Percentiles rank a stretch among this genome's conserved stretches.
These are phyloP conservation scores for Nymphicus hollandicus DNA, from an alignment of 2,113 vertebrate genomes.

Conservation along the genomic window DNA sequence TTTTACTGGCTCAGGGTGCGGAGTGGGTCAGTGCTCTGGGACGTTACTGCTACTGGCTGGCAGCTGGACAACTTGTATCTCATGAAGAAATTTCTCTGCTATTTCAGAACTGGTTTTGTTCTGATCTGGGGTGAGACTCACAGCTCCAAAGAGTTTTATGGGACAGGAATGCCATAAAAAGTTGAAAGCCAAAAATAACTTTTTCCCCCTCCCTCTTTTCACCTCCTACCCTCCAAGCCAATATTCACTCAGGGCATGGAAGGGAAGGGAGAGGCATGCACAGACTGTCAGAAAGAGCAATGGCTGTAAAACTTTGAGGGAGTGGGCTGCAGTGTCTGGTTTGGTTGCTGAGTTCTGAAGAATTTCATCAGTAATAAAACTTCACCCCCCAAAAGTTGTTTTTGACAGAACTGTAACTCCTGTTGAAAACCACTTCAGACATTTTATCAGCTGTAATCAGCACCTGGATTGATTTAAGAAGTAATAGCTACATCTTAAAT, in stretches of 20 bases:
- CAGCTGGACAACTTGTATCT: background rate
- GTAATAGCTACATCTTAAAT: background rate
- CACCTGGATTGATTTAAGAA: background rate
- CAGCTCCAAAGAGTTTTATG: background rate
- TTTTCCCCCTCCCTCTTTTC: background rate
- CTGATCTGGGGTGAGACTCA: background rate
- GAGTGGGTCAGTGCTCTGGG: background rate
- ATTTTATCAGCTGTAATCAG: background rate
- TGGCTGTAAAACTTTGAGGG: background rate
- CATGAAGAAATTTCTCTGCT: background rate
- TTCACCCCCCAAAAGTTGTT: background rate
- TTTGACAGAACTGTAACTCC: background rate
- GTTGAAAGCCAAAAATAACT: conserved; percentile 15
- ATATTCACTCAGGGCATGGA: background rate
- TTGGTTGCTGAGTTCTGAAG: background rate
- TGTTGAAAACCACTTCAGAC: background rate
- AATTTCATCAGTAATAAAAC: background rate
- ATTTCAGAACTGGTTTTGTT: background rate
- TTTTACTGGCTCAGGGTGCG: background rate
- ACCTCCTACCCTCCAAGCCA: background rate
- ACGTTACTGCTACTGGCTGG: background rate
- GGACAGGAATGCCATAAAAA: background rate
- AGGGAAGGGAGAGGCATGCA: background rate
- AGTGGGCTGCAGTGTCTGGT: background rate
- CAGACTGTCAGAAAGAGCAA: background rate